These are phyloP conservation scores for Zophobas atratus DNA, from an alignment of 1,140 invertebrate genomes.

Conservation along the genomic window DNA sequence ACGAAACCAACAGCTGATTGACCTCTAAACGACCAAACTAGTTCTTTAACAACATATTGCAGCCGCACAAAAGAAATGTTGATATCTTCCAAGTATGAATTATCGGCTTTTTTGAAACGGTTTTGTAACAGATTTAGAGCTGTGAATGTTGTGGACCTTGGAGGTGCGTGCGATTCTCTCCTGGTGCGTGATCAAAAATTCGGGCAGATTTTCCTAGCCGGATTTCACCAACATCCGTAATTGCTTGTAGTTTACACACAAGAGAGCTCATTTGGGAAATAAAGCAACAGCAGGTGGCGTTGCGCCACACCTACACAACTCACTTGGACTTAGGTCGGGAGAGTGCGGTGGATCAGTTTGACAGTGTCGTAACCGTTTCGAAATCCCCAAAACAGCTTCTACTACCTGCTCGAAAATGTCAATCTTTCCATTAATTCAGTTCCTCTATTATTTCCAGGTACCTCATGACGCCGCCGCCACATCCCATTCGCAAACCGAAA, in stretches of 20 bases:
- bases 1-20: conserved; percentile 5
- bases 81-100: conserved; percentile 28
- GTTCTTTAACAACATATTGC: not conserved
- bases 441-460: not conserved
- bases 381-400: not conserved
- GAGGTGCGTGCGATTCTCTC: conserved; percentile 15
- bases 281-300: not conserved
- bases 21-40: conserved; percentile 38
- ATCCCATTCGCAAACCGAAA: not conserved
- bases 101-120: not conserved
- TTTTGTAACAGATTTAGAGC: conserved; percentile 19
- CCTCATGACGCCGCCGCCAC: not conserved
- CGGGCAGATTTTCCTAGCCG: not conserved
- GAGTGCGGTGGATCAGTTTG: not conserved
- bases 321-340: not conserved
- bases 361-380: not conserved
- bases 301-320: not conserved
- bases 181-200: not conserved
- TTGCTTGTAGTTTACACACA: too few species aligned
- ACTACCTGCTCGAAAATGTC: too few species aligned
- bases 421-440: too few species aligned
- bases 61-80: conserved; percentile 15
- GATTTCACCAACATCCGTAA: not conserved
- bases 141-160: conserved; percentile 39
- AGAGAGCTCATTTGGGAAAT: not conserved